phyloP scores from a whole-genome alignment of 2,888 invertebrate genomes.

The Ormyrus pomaceus region DNA sequence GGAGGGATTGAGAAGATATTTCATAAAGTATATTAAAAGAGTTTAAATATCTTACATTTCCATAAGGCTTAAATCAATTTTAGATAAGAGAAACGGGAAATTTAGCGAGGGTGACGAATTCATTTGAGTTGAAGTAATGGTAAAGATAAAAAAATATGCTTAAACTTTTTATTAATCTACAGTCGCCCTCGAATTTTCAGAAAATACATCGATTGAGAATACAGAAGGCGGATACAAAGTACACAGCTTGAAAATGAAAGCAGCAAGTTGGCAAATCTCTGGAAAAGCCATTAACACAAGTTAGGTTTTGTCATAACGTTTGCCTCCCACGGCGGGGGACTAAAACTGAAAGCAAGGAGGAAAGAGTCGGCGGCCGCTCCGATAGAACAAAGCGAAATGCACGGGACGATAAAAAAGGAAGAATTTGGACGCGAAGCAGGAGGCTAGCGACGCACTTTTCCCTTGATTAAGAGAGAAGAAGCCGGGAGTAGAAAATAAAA shows the following conservation, averaged over 20 bases:
- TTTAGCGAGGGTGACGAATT: background rate
- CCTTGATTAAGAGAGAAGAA: slow-evolving; percentile 52
- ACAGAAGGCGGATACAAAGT: too few species aligned
- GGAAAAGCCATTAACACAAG: slow-evolving; percentile 37
- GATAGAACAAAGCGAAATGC: background rate
- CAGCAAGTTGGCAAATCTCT: too few species aligned
- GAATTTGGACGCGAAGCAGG: slow-evolving; percentile 38
- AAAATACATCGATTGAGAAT: background rate
- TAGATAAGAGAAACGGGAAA: slow-evolving; percentile 1
- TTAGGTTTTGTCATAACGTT: slow-evolving; percentile 30
- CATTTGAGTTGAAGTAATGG: slow-evolving; percentile 1
- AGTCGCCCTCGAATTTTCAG: background rate
- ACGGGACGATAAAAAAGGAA: slow-evolving; percentile 42
- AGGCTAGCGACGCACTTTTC: slow-evolving; percentile 47
- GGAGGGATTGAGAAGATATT: too few species aligned
- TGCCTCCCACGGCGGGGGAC: background rate
- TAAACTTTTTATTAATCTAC: too few species aligned
- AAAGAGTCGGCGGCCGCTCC: background rate
- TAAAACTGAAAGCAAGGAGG: background rate
- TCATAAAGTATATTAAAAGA: background rate
- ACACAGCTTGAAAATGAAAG: too few species aligned
- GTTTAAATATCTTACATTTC: slow-evolving; percentile 26
- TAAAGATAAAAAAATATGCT: background rate
- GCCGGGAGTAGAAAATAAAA: slow-evolving; percentile 29
- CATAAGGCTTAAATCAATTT: background rate